Conservation (phyloP, 2,888 invertebrate genomes). For the Oligia latruncula region DNA sequence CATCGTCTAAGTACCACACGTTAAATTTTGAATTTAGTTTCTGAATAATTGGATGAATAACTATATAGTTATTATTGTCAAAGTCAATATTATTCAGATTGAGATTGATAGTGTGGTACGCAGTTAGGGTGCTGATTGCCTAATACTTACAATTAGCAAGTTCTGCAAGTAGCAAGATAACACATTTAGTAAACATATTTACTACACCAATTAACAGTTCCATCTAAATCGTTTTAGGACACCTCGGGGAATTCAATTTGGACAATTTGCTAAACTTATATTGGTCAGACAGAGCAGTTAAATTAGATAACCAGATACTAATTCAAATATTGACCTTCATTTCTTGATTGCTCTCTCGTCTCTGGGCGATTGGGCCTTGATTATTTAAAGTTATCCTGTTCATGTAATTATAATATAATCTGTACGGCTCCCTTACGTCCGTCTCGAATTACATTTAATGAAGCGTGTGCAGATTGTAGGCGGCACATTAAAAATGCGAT, state of each 20-base stretch:
- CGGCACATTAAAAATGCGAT: too few relatives aligned
- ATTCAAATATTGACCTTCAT: constrained; percentile 74
- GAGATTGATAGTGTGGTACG: background rate
- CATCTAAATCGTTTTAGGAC: constrained; percentile 53
- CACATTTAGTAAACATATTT: constrained; percentile 35
- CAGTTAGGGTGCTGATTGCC: background rate
- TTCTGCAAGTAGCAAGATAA: constrained; percentile 8
- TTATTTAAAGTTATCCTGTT: constrained; percentile 48
- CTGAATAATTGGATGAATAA: too few relatives aligned
- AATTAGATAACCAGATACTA: constrained; percentile 67
- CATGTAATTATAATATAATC: constrained; percentile 56
- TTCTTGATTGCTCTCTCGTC: constrained; percentile 75
- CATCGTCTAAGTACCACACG: too few relatives aligned
- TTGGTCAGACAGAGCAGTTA: constrained; percentile 74
- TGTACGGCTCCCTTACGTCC: constrained; percentile 21
- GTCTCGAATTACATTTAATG: constrained; percentile 20
- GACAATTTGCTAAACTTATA: constrained; percentile 76
- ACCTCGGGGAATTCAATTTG: constrained; percentile 74
- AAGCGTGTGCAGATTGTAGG: too few relatives aligned
- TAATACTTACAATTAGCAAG: constrained; percentile 7
- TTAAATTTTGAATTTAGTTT: too few relatives aligned
- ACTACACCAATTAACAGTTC: constrained; percentile 45
- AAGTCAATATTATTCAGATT: background rate
- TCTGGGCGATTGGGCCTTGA: constrained; percentile 63
- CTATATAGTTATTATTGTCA: background rate